Evolutionary conservation across 1,140 invertebrate genomes (phyloP).

Genomic region (Drosophila parabipectinata): DNA sequence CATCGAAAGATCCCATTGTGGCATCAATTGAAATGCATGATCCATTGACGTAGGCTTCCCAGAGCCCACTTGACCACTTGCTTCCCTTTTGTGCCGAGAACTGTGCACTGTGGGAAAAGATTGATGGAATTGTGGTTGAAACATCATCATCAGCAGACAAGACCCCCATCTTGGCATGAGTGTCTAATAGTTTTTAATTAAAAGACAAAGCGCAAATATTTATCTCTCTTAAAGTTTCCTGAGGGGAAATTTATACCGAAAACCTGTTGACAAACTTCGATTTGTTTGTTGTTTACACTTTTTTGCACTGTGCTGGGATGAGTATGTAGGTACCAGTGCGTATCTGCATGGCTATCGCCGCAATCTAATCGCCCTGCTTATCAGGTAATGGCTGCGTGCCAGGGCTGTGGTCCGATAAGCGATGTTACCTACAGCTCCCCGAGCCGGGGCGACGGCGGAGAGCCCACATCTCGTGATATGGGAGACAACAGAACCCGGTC

Average conservation of each 20-base stretch:
- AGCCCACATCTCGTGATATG: slow-evolving; percentile 30
- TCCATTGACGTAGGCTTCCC: slow-evolving; percentile 33
- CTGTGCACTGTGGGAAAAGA: slow-evolving; percentile 14
- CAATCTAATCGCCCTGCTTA: slow-evolving; percentile 43
- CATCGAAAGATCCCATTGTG: slow-evolving; percentile 30
- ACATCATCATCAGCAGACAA: no score
- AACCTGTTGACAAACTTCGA: background rate
- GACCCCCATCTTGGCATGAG: no score
- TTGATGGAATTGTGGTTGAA: no score
- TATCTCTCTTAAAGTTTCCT: background rate
- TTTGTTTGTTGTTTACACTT: background rate
- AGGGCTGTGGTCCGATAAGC: slow-evolving; percentile 39
- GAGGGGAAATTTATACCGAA: background rate
- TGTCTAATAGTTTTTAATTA: no score
- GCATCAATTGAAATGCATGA: slow-evolving; percentile 50
- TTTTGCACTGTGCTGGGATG: background rate
- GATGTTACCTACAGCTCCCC: slow-evolving; percentile 4
- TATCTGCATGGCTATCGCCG: slow-evolving; percentile 20
- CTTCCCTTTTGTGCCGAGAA: slow-evolving; percentile 14
- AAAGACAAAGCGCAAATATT: background rate
- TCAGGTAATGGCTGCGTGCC: slow-evolving; percentile 46
- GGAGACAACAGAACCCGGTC: slow-evolving; percentile 8
- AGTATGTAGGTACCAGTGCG: background rate
- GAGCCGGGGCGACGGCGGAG: background rate
- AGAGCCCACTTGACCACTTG: slow-evolving; percentile 17